Evolutionary conservation across 1,140 invertebrate genomes (phyloP), one percentile per base, ranked within the genome.

Genomic region (Drosophila auraria): DNA sequence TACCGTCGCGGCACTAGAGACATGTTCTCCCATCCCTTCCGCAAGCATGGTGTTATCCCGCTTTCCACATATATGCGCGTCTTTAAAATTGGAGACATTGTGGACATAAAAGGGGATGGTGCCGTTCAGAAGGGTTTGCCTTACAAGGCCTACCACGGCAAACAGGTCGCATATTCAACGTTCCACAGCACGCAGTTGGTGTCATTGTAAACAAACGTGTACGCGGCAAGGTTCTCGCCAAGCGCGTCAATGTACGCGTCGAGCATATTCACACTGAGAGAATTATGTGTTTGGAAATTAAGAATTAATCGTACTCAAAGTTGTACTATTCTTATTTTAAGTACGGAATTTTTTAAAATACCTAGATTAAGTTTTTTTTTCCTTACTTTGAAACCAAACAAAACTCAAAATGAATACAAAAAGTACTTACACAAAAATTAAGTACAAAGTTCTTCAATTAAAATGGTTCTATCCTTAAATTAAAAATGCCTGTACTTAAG

Each of bases 71-170:
- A 99, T 93, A 97, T 99, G 96, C 97, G 97, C 95, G 97, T 98
- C 23, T 99, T 99, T 95, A 99, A 98, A 95, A 96, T 97, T 78
- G 99, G 99, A 50, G 99, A 99, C 93, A 98, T 99, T 92, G 99
- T 99, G 77, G 99, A 99, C 92, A 98, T 99, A 60, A 99, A 99
- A 96, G 99, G 98, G 72, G 98, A 99, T 94, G 99, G 99, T 92
- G 99, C 99, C 62, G 98, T 99, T 5, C 99, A 99, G 93, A 99
- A 99, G 93, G 99, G 99, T 93, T 99, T 99, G 98, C 99, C 99
- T 30, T 97, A 99, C 95, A 99, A 99, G 94, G 97, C 96, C 9
- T 99, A 99, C 93, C 99, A 99, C 90, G 99, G 99, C 23, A 99
- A 98, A 99, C 99, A 74, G 99, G 99, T 12, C 95, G 98, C 80